These are phyloP conservation scores for Peromyscus nudipes DNA, from an alignment of 2,797 vertebrate species.

Conservation along the genomic window DNA sequence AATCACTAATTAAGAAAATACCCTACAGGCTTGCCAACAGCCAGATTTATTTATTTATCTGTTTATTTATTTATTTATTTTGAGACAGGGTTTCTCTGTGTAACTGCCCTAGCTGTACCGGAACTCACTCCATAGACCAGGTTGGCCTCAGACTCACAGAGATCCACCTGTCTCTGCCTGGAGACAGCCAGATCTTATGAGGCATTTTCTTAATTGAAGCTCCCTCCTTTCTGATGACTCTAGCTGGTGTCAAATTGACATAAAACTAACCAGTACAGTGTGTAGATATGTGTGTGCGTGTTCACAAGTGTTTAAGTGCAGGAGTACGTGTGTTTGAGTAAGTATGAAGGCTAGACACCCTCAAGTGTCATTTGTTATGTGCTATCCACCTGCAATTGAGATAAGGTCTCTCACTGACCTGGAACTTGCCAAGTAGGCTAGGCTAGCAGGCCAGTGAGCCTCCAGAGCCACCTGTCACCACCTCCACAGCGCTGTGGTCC, in stretches of 20 bases:
- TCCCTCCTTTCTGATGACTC: background rate
- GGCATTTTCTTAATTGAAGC: background rate
- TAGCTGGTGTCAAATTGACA: background rate
- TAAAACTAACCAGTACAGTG: background rate
- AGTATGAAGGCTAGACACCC: background rate
- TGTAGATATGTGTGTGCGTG: background rate
- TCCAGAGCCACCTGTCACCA: background rate
- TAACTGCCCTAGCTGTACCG: background rate
- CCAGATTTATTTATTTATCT: background rate
- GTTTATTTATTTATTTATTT: too few relatives aligned
- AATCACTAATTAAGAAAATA: background rate
- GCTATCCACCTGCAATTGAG: background rate
- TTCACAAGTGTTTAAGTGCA: background rate
- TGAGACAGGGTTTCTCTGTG: background rate
- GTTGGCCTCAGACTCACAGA: background rate
- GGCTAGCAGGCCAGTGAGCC: background rate
- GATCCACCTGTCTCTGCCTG: background rate
- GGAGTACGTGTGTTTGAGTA: background rate
- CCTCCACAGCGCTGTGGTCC: background rate
- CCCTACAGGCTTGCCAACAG: background rate
- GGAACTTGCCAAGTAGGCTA: background rate
- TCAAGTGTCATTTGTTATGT: background rate
- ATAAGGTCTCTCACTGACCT: background rate
- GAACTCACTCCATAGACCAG: background rate
- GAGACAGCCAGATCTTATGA: background rate